A percentile compares a stretch with the other conserved stretches of the same genome.
These are phyloP conservation scores for Drosophila anomalata DNA, from an alignment of 2,888 invertebrate species.

Conservation along the genomic window DNA sequence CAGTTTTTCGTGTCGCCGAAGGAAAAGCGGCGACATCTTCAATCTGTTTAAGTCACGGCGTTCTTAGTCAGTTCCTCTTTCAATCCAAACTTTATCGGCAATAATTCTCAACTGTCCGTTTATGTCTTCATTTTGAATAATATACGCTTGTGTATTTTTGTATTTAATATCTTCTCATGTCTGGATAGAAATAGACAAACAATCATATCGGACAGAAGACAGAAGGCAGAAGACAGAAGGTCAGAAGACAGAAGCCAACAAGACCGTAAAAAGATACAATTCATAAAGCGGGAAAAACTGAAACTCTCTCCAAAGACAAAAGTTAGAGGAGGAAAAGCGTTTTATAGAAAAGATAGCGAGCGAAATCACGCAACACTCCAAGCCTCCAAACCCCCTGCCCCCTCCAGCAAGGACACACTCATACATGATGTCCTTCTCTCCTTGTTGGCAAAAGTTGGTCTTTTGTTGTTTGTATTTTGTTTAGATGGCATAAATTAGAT, in stretches of 20 bases:
- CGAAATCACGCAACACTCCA: slow-evolving; percentile 41
- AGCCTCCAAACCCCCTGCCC: no score
- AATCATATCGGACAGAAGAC: slow-evolving; percentile 55
- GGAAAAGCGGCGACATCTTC: slow-evolving; percentile 51
- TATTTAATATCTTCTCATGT: slow-evolving; percentile 49
- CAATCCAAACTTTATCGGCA: slow-evolving; percentile 45
- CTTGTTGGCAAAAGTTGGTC: slow-evolving; percentile 59
- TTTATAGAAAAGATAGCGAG: slow-evolving; percentile 65
- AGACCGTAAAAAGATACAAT: slow-evolving; percentile 66
- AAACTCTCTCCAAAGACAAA: slow-evolving; percentile 39
- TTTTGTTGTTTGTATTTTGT: slow-evolving; percentile 71
- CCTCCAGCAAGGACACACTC: slow-evolving; percentile 1
- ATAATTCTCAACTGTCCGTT: slow-evolving; percentile 74
- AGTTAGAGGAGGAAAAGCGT: slow-evolving; percentile 51
- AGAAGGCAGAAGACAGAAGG: slow-evolving; percentile 3
- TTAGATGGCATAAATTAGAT: slow-evolving; percentile 75
- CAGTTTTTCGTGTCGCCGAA: slow-evolving; percentile 39
- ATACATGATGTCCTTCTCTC: slow-evolving; percentile 5
- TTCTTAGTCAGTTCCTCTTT: slow-evolving; percentile 17
- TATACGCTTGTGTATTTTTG: slow-evolving; percentile 36
- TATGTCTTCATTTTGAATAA: slow-evolving; percentile 49
- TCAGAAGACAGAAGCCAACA: slow-evolving; percentile 21
- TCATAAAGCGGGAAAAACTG: slow-evolving; percentile 63
- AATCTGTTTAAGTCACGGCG: slow-evolving; percentile 63
- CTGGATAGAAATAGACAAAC: slow-evolving; percentile 51